Base-by-base conservation (phyloP, 1,140 invertebrate species). In the Aphelinus certus region DNA sequence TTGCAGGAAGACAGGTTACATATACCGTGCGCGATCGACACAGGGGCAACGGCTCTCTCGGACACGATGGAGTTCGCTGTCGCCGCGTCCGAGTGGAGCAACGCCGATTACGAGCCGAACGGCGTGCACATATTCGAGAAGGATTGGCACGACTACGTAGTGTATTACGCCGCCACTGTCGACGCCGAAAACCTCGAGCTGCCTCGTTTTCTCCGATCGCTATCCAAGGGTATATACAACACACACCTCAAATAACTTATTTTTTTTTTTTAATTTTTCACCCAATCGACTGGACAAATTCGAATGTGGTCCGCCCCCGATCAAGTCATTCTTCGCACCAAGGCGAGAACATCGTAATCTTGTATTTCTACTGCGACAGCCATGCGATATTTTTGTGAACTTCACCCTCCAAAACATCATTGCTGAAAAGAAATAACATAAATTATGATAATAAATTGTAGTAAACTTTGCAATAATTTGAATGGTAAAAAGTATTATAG, bases 101-200 rank as follows among this genome's bases (percentile, higher is more conserved):
- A 72, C 58, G 47, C 66, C 9, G 86, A 89, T 42, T 85, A 88
- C 69, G 81, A 84, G 7, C 74, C 82, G 3, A 83, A 81, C 60
- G 83, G 81, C 60, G 81, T 89, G 51, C 78, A 82, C 7, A 88
- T 89, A 46, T 85, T 82, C 53, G 84, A 88, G 77, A 85, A 79
- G 51, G 75, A 86, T 53, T 79, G 81, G 49, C 75, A 77, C 3
- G 84, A 88, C 72, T 89, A 85, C 63, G 81, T 88, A n/a, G 87
- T 88, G 4, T 85, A 86, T 76, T 89, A 88, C 75, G 79, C 84
- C 3, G 82, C 78, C 57, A 4, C 42, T 2, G 46, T 46, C 7
- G 26, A n/a, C 43, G 55, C 3, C 26, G 26, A 26, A 26, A 68
- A 9, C 26, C 49, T 53, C 49, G 56, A 67, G 6, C 7, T 68